A percentile compares a stretch with the other conserved stretches of the same genome.
phyloP scores from a whole-genome alignment of 2,113 vertebrate species.

The Hassar affinis region DNA sequence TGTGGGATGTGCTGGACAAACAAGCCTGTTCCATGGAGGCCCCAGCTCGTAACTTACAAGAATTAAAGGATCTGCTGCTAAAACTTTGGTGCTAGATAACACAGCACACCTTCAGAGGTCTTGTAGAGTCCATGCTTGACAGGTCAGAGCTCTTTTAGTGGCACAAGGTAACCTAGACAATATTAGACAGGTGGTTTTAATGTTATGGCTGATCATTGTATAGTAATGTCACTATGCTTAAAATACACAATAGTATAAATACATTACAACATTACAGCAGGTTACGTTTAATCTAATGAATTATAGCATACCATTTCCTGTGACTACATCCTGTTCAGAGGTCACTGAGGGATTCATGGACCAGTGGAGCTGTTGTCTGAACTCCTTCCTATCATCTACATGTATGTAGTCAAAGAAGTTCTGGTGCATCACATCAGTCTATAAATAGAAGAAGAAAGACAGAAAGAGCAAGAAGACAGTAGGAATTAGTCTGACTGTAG shows the following conservation, averaged over 20 bases:
- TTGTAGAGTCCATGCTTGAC: no score
- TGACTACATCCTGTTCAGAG: slow-evolving; percentile 64
- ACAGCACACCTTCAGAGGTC: no score
- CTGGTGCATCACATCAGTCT: slow-evolving; percentile 98
- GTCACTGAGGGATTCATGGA: slow-evolving; percentile 87
- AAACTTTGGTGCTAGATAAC: no score
- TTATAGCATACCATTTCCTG: slow-evolving; percentile 73
- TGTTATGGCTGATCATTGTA: not conserved
- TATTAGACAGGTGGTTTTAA: not conserved
- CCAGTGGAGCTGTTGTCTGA: slow-evolving; percentile 93
- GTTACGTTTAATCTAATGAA: not conserved
- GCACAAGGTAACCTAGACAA: no score
- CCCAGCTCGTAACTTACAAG: no score
- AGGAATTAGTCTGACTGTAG: not conserved
- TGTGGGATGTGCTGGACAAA: no score
- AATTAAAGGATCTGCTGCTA: no score
- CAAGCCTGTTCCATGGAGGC: no score
- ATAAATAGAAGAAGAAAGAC: slow-evolving; percentile 20
- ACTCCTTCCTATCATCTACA: slow-evolving; percentile 94
- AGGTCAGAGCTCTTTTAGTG: no score
- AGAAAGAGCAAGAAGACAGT: not conserved
- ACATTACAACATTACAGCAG: not conserved
- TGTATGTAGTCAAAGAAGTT: slow-evolving; percentile 97
- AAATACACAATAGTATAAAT: slow-evolving; percentile 2
- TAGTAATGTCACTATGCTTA: not conserved